phyloP scores from a whole-genome alignment of 2,888 invertebrate genomes.

The Hydroisotoma schaefferi region DNA sequence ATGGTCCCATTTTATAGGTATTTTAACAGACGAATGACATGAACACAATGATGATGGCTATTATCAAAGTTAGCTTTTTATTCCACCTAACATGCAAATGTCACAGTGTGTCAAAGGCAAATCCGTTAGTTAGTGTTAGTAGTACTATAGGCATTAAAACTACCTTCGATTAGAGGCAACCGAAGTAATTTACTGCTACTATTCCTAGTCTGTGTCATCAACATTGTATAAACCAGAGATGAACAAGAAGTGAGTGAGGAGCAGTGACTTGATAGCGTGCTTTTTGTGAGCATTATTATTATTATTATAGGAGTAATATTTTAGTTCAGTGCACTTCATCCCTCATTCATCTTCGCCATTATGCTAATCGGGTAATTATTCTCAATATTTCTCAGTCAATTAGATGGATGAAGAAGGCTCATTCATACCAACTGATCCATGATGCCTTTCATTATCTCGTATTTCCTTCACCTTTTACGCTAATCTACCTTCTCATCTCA shows the following conservation, averaged over 20 bases:
- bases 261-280: background rate
- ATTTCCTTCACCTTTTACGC: constrained; percentile 45
- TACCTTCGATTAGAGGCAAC: too few relatives aligned
- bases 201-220: too few relatives aligned
- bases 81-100: too few relatives aligned
- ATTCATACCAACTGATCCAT: constrained; percentile 42
- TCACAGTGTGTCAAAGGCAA: too few relatives aligned
- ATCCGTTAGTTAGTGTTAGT: too few relatives aligned
- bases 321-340: constrained; percentile 8
- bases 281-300: background rate
- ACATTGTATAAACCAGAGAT: too few relatives aligned
- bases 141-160: too few relatives aligned
- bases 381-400: constrained; percentile 43
- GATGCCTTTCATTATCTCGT: constrained; percentile 38
- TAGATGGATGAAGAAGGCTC: constrained; percentile 27
- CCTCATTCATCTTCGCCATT: constrained; percentile 30
- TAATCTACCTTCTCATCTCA: constrained; percentile 34
- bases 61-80: too few relatives aligned
- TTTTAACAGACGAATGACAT: too few relatives aligned
- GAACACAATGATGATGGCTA: too few relatives aligned
- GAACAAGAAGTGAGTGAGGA: background rate
- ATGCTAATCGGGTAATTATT: constrained; percentile 45
- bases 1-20: too few relatives aligned
- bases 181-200: too few relatives aligned
- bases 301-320: constrained; percentile 16